phyloP scores from a whole-genome alignment of 2,888 invertebrate species.

The Pyrgus malvae region DNA sequence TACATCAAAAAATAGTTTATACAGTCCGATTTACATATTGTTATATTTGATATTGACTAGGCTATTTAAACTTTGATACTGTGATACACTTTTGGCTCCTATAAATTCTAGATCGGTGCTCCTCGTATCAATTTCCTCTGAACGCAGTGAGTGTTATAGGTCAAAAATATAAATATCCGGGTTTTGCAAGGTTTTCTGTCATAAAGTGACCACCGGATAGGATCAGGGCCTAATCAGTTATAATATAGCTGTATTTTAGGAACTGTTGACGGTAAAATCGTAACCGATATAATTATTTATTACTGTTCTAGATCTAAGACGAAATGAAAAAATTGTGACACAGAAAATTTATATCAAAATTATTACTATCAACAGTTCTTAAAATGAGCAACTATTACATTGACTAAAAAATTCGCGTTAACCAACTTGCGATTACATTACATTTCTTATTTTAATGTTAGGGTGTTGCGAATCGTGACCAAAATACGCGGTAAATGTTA shows the following conservation, averaged over 20 bases:
- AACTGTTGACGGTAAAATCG: neutral
- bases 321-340: neutral
- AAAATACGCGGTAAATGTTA: neutral
- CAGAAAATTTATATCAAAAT: neutral
- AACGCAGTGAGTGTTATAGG: neutral
- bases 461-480: constrained; percentile 39
- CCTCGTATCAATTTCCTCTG: constrained; percentile 6
- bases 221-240: neutral
- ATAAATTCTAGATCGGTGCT: constrained; percentile 20
- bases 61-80: constrained; percentile 24
- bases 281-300: too few relatives aligned
- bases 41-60: constrained; percentile 26
- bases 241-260: neutral
- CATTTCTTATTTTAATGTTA: constrained; percentile 70
- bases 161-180: neutral
- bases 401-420: constrained; percentile 38
- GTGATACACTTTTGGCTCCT: constrained; percentile 26
- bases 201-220: neutral
- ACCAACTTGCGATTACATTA: constrained; percentile 72
- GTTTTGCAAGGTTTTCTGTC: neutral
- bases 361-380: constrained; percentile 1
- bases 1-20: constrained; percentile 37
- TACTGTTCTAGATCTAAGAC: too few relatives aligned
- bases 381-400: neutral
- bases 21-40: constrained; percentile 30